Evolutionary conservation across 2,113 vertebrate species (phyloP).

Genomic region (Aphelocoma coerulescens): DNA sequence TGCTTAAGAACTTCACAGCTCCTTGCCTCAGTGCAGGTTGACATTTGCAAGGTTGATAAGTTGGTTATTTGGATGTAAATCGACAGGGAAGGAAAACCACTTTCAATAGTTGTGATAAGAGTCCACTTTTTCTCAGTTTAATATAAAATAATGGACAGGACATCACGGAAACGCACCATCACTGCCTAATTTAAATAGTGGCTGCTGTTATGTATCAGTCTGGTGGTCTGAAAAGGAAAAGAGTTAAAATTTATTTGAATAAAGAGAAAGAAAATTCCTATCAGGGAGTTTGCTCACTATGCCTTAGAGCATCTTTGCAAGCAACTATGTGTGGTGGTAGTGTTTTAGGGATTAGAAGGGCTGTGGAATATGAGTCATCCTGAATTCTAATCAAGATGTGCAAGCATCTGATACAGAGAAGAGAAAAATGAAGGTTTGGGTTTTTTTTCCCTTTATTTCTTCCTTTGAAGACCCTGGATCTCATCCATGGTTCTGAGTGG

Average conservation of each 20-base stretch:
- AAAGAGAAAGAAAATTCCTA: not conserved
- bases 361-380: not conserved
- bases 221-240: not conserved
- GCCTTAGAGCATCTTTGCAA: conserved; percentile 4
- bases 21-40: conserved; percentile 8
- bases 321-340: not conserved
- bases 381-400: not conserved
- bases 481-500: accelerated
- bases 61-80: conserved; percentile 45
- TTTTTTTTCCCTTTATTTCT: not conserved
- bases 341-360: not conserved
- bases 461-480: not conserved
- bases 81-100: not conserved
- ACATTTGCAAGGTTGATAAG: conserved; percentile 18
- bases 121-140: not conserved
- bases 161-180: not conserved
- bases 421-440: not conserved
- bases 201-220: not conserved
- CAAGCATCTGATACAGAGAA: not conserved
- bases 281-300: not conserved
- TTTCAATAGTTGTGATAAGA: not conserved
- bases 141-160: not conserved
- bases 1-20: not conserved
- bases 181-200: not conserved
- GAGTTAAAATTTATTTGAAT: not conserved